Base-by-base conservation (phyloP, 2,797 vertebrate genomes). In the Ctenochaetus hawaiiensis region DNA sequence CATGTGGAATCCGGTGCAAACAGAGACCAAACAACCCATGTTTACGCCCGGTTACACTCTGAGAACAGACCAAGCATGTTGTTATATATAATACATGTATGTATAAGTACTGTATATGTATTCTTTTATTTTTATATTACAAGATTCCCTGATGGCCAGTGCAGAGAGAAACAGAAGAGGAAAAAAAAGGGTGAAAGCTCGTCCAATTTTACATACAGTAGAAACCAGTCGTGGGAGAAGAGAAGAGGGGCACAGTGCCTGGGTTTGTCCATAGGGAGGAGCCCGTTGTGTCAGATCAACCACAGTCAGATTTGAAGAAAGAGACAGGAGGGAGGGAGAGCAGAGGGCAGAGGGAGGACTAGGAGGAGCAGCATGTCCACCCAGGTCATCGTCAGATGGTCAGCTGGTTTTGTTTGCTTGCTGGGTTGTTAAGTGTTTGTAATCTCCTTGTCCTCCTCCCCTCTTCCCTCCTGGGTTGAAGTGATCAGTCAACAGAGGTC, bases 141-240 rank as follows among this genome's bases (percentile, higher is more conserved):
- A 94, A 91, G 92, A 93, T 95, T 95, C 95, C 94, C 93, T 95
- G 95, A 95, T 95, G 95, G 91, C 95, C 95, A 95, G 95, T 93
- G 94, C 89, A 93, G 95, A 95, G 93, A 92, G 94, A 94, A 95
- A 94, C 91, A 90, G 91, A 88, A 91, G 87, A 89, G 34, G 93
- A 18, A 56, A 45, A 45, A 26, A 18, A 4, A 8, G 12, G 20
- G 22, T 60, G 45, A 41, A 77, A 72, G 81, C 58, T 37, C 45
- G 83, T 86, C 87, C 87, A 80, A 80, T 85, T 77, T 81, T 69
- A 83, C 75, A 81, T 90, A 90, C 82, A 88, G 88, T 87, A 89
- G 80, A 87, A 92, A 90, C 73, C 84, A 81, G 81, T 79, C 75
- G 78, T 65, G 76, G 80, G 71, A 72, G 73, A 16, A 62, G 67